A percentile compares a stretch with the other conserved stretches of the same genome.
phyloP scores from a whole-genome alignment of 2,888 invertebrate genomes.

The Nebria brevicollis region DNA sequence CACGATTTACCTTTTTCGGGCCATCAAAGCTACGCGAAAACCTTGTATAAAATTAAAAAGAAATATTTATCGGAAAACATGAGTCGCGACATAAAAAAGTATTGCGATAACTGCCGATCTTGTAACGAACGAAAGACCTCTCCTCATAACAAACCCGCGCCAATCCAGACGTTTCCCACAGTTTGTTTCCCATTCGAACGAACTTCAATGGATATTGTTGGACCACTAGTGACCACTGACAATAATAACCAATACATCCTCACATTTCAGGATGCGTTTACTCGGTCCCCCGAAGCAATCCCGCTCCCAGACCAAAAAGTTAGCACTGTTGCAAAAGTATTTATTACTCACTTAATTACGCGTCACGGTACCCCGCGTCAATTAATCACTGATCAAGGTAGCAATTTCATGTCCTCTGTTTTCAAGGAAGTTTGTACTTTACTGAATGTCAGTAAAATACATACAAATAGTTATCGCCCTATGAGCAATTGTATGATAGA shows the following conservation, averaged over 20 bases:
- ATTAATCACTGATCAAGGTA: no score
- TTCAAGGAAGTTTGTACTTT: no score
- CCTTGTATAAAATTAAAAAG: constrained; percentile 43
- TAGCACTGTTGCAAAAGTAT: no score
- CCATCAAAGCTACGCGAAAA: constrained; percentile 49
- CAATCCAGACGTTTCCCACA: constrained; percentile 49
- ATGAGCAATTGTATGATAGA: no score
- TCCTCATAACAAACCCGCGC: constrained; percentile 49
- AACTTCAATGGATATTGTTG: constrained; percentile 53
- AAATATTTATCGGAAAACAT: constrained; percentile 50
- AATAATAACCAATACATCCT: constrained; percentile 53
- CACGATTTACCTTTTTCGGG: constrained; percentile 49
- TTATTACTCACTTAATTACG: no score
- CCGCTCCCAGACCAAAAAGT: no score
- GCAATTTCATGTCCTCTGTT: no score
- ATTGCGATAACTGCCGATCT: constrained; percentile 45
- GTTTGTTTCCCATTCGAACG: constrained; percentile 49
- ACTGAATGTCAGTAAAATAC: no score
- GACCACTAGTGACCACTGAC: constrained; percentile 50
- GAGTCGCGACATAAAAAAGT: constrained; percentile 48
- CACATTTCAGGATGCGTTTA: constrained; percentile 50
- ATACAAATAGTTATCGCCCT: no score
- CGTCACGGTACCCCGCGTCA: no score
- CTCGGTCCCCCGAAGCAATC: no score
- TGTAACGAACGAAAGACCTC: constrained; percentile 52